Base-by-base conservation (phyloP, 2,888 invertebrate genomes). In the Siphlonurus alternatus region DNA sequence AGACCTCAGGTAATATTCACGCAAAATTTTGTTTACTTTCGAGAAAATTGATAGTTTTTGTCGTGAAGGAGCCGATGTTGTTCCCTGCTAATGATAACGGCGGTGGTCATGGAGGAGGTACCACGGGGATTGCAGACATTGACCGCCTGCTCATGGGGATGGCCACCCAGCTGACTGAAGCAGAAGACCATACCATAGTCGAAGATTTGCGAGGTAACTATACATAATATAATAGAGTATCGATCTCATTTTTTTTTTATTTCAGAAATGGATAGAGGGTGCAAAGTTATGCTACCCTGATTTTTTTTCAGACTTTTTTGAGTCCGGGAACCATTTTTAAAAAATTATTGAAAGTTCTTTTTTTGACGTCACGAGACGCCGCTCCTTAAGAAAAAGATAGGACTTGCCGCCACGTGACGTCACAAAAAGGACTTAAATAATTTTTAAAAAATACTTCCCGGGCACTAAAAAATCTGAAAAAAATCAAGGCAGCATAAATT, bases 111-210 rank as follows among this genome's bases (percentile, higher is more conserved):
- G 38, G 38, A 10, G 38, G 38, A 10, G 7, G 15, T 10, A 38
- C 5, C 5, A 15, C 15, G 38, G 38, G 15, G 5, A 38, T 38
- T 15, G 38, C 15, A 56, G 78, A 79, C 62, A 76, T 81, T 59
- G 81, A 81, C 67, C 74, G 78, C 23, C 70, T 81, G 1, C 68
- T 83, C 51, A 77, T 81, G 75, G 83, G 83, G 22, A 77, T 82
- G 78, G 73, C 78, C 1, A 73, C 77, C 25, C 81, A 82, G 69
- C 69, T 79, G 60, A 76, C 79, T 18, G 82, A 82, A 71, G 70
- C 72, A 67, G 83, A 83, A 69, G 83, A 83, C 70, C 76, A 78
- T 66, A 73, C 74, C 67, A 78, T 84, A 62, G 80, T 82, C 2
- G 79, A 81, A 67, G 83, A 84, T 71, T 72, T 83, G 51, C 72